Conservation (phyloP, 2,888 invertebrate species). For the Sicus ferrugineus region DNA sequence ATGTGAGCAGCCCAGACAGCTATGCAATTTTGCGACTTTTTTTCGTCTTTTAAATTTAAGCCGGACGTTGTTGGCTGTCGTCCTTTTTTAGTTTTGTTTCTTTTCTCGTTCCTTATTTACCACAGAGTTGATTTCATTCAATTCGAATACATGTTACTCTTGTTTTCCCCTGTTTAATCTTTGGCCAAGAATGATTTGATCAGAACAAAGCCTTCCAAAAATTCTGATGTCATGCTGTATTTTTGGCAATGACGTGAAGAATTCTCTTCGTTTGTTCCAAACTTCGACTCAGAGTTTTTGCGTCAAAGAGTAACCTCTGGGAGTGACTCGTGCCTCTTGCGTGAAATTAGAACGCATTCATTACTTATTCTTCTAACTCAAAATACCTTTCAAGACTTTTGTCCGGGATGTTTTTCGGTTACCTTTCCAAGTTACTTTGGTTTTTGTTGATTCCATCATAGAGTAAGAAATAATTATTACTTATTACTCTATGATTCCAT, state of each 20-base stretch:
- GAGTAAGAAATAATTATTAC: no score
- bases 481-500: no score
- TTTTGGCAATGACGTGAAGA: constrained; percentile 33
- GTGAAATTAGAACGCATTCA: no score
- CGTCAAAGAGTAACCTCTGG: background rate
- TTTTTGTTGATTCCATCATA: background rate
- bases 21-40: background rate
- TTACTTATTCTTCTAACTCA: no score
- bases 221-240: constrained; percentile 39
- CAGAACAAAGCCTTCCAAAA: background rate
- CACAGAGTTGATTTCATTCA: background rate
- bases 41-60: background rate
- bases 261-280: background rate
- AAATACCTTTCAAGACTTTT: no score
- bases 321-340: background rate
- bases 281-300: background rate
- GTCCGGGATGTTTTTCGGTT: no score
- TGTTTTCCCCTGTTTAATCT: background rate
- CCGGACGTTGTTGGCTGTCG: no score
- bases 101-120: background rate
- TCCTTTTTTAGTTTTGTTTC: background rate
- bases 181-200: background rate
- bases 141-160: background rate
- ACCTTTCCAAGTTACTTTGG: background rate
- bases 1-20: no score